phyloP scores from a whole-genome alignment of 2,797 vertebrate genomes.

The Neosalanx taihuensis region DNA sequence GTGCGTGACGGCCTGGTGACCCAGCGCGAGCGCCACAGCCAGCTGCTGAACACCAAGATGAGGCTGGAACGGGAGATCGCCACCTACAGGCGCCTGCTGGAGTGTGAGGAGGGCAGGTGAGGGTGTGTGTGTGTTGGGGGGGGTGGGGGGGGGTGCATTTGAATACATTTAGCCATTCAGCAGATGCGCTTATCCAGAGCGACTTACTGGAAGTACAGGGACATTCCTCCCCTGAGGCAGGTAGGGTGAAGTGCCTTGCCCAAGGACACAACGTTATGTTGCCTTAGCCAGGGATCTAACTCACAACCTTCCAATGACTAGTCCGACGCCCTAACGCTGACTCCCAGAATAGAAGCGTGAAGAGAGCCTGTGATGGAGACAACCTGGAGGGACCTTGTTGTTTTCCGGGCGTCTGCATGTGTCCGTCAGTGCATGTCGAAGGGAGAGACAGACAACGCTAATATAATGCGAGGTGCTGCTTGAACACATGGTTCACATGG shows the following conservation, averaged over 20 bases:
- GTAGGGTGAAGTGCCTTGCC: too few relatives aligned
- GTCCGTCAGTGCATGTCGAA: neutral
- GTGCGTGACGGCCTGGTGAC: slow-evolving; percentile 81
- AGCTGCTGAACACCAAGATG: slow-evolving; percentile 93
- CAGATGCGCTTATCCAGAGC: too few relatives aligned
- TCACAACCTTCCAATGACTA: too few relatives aligned
- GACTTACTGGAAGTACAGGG: too few relatives aligned
- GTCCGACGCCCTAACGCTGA: too few relatives aligned
- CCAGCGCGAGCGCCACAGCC: slow-evolving; percentile 86
- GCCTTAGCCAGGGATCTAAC: too few relatives aligned
- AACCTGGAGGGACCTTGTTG: neutral
- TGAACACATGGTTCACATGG: neutral
- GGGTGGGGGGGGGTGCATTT: neutral
- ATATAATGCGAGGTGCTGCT: neutral
- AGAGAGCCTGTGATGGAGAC: too few relatives aligned
- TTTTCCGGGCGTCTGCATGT: neutral
- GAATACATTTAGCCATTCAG: too few relatives aligned
- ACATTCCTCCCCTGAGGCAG: too few relatives aligned
- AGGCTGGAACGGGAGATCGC: slow-evolving; percentile 90
- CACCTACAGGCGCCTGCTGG: slow-evolving; percentile 87
- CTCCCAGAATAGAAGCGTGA: neutral
- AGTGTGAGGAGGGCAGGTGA: slow-evolving; percentile 92
- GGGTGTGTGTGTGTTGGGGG: slow-evolving; percentile 1
- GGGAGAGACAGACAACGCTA: too few relatives aligned
- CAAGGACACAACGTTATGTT: too few relatives aligned